phyloP scores from a whole-genome alignment of 53 echinoderm and acorn worm species.

The Astropecten irregularis region DNA sequence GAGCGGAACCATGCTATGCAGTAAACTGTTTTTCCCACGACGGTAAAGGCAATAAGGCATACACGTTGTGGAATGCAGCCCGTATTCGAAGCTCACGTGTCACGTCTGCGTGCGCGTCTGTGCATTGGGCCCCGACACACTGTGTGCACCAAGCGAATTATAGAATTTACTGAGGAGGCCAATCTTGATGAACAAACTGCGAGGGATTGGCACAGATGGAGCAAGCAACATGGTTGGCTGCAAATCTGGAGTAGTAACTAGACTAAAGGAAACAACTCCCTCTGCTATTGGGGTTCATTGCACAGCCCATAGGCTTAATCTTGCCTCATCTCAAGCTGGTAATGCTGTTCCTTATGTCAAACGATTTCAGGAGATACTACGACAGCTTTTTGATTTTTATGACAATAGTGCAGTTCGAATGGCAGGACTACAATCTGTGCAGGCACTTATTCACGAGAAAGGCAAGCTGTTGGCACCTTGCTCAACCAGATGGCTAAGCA shows the following conservation, averaged over 20 bases:
- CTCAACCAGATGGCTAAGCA: constrained; percentile 63
- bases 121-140: too few relatives aligned
- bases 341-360: constrained; percentile 58
- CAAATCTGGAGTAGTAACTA: constrained; percentile 54
- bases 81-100: too few relatives aligned
- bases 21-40: constrained; percentile 20
- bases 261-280: constrained; percentile 51
- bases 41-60: neutral
- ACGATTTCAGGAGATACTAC: constrained; percentile 39
- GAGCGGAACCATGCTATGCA: neutral
- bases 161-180: constrained; percentile 40
- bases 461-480: constrained; percentile 59
- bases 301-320: constrained; percentile 58
- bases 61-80: too few relatives aligned
- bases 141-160: constrained; percentile 63
- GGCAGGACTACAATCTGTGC: constrained; percentile 45
- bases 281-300: constrained; percentile 67
- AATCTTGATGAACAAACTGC: constrained; percentile 51
- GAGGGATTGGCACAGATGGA: constrained; percentile 67
- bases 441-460: constrained; percentile 24
- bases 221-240: constrained; percentile 61
- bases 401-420: constrained; percentile 61
- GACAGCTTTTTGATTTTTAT: constrained; percentile 66
- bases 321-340: constrained; percentile 64
- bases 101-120: neutral